These are phyloP conservation scores for Eulacestoma nigropectus DNA, from an alignment of 2,113 vertebrate genomes.

Conservation along the genomic window DNA sequence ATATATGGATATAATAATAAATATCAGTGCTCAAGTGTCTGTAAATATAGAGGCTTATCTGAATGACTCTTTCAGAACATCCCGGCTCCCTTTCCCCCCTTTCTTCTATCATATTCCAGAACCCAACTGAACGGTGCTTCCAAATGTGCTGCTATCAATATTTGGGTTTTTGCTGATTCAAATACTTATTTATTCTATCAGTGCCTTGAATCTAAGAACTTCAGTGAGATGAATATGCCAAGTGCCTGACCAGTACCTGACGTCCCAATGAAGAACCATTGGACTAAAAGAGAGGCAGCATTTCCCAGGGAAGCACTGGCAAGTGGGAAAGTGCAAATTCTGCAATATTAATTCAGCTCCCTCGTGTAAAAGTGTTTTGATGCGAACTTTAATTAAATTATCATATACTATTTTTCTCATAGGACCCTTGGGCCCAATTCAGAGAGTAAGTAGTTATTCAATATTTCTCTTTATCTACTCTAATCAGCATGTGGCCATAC, in stretches of 20 bases:
- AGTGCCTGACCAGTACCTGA: background rate
- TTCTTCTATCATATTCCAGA: background rate
- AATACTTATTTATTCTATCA: background rate
- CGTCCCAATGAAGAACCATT: background rate
- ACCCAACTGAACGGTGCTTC: background rate
- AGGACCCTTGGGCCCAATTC: conserved; percentile 17
- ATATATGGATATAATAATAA: background rate
- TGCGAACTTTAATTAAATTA: conserved; percentile 56
- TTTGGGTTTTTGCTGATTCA: background rate
- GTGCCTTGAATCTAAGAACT: background rate
- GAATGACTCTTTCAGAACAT: background rate
- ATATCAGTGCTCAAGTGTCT: background rate
- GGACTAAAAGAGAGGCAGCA: background rate
- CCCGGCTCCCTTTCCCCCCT: background rate
- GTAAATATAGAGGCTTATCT: background rate
- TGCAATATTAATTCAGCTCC: background rate
- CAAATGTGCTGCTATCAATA: background rate
- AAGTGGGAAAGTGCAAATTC: conserved; percentile 2
- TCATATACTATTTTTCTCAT: conserved; percentile 45
- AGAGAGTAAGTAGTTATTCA: conserved; percentile 9
- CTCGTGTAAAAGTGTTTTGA: conserved; percentile 30
- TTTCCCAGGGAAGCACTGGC: background rate
- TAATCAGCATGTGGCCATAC: conserved; percentile 31
- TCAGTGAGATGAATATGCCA: background rate
- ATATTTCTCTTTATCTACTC: conserved; percentile 37